These are phyloP conservation scores for Ctenopoma kingsleyae DNA, from an alignment of 2,797 vertebrate species.

Conservation along the genomic window DNA sequence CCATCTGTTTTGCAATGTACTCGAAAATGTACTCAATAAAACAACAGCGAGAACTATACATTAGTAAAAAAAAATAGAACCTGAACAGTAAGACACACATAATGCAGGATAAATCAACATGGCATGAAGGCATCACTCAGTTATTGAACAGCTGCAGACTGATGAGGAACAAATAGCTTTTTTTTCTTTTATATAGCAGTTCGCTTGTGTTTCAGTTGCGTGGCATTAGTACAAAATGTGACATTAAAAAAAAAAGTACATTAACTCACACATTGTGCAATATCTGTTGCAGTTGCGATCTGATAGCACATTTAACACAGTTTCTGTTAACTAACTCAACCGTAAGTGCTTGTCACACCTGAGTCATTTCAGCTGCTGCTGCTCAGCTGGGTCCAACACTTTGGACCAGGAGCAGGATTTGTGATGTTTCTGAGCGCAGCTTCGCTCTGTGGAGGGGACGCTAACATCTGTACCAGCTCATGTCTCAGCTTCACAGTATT, in stretches of 20 bases:
- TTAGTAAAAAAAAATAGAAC: neutral
- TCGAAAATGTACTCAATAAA: conserved; percentile 12
- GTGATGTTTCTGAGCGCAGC: neutral
- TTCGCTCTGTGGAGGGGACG: neutral
- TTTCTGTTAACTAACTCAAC: conserved; percentile 23
- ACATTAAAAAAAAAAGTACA: conserved; percentile 16
- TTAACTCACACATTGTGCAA: conserved; percentile 25
- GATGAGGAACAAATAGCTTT: neutral
- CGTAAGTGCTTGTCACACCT: conserved; percentile 8
- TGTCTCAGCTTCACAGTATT: neutral
- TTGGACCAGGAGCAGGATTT: neutral
- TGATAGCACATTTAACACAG: neutral
- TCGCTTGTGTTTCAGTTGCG: conserved; percentile 12
- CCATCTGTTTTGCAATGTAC: conserved; percentile 32
- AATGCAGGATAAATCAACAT: conserved; percentile 22
- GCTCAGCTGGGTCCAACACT: neutral
- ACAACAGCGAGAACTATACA: conserved; percentile 8
- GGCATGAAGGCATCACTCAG: conserved; percentile 18
- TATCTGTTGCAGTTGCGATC: neutral
- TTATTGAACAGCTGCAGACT: conserved; percentile 19
- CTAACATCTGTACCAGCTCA: neutral
- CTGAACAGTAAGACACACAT: conserved; percentile 14
- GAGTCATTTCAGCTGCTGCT: conserved; percentile 17
- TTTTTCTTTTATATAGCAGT: conserved; percentile 5
- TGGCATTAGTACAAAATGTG: conserved; percentile 42